Conservation (phyloP, 1,140 invertebrate species). For the Drosophila pseudoobscura region DNA sequence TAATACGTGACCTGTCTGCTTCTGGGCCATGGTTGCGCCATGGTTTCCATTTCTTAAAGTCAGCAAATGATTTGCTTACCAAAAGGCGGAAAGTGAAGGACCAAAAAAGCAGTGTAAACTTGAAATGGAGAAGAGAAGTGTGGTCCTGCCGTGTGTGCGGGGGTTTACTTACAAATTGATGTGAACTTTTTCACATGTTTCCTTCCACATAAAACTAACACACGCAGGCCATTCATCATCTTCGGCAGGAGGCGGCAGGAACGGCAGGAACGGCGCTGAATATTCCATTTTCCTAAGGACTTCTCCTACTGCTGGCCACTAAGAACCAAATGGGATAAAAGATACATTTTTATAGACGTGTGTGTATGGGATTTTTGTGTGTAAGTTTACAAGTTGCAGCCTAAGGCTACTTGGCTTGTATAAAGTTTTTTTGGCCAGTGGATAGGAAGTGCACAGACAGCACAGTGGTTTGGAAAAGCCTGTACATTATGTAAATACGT, state of each 20-base stretch:
- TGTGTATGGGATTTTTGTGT: conserved; percentile 22
- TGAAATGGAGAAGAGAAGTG: conserved; percentile 16
- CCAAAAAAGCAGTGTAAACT: conserved; percentile 20
- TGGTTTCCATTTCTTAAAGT: conserved; percentile 57
- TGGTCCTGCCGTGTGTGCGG: conserved; percentile 16
- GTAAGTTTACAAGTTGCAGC: conserved; percentile 75
- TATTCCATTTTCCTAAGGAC: conserved; percentile 58
- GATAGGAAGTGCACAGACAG: conserved; percentile 16
- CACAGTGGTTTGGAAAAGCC: conserved; percentile 32
- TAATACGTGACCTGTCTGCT: conserved; percentile 74
- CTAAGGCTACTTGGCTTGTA: conserved; percentile 69
- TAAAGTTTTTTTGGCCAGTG: conserved; percentile 60
- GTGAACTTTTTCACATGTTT: conserved; percentile 76
- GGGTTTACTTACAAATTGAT: conserved; percentile 65
- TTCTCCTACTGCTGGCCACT: neutral
- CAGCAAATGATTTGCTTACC: conserved; percentile 42
- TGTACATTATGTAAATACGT: too few relatives aligned
- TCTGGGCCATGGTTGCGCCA: conserved; percentile 21
- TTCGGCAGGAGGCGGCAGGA: conserved; percentile 30
- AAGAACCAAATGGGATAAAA: conserved; percentile 63
- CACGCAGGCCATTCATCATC: conserved; percentile 72
- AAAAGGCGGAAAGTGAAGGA: neutral
- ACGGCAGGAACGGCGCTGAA: conserved; percentile 32
- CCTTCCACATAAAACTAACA: conserved; percentile 31
- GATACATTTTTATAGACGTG: conserved; percentile 36